Evolutionary conservation across 2,888 invertebrate genomes (phyloP), one percentile per base, ranked within the genome.

Genomic region (Tetanocera ferruginea): DNA sequence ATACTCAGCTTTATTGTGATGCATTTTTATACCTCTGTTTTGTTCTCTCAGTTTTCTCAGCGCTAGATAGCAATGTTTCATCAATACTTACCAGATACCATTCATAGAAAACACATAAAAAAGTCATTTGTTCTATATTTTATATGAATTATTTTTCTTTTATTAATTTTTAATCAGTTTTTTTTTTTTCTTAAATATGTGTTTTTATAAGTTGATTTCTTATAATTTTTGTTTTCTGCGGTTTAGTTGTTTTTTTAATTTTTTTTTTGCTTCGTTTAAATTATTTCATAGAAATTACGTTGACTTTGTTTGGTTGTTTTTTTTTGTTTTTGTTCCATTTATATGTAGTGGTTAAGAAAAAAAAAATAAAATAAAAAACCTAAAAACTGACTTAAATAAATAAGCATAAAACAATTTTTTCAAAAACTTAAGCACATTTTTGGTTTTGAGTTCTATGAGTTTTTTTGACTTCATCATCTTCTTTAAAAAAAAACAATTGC

Each of bases 231-330:
- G 75, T 81, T 83, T 83, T 85, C 17, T 78, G 71, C 51, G 55
- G 66, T 73, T 64, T 23, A 43, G 75, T 78, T 76, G 70, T 76
- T 81, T 82, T 81, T 81, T 79, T 57, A 52, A 5, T 37, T 73
- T 64, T 70, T 62, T 66, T 76, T 80, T 73, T 76, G 67, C 74
- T 77, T 69, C 57, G 37, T 78, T 76, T 70, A 81, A 77, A 83
- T 86, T 85, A 86, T 85, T 85, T 85, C 86, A 85, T 85, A 86
- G 85, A 84, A 86, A 85, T 85, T 85, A 84, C 84, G 84, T 83
- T 82, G 83, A 81, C 78, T 81, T 80, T 83, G 76, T 82, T 83
- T 80, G 80, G 67, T 70, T 77, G 80, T 74, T 78, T 78, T 76
- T 79, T 64, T 77, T 62, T 76, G 76, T 79, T 64, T 77, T 62